Conservation (phyloP, 2,113 vertebrate species). For the Ctenomys sociabilis region DNA sequence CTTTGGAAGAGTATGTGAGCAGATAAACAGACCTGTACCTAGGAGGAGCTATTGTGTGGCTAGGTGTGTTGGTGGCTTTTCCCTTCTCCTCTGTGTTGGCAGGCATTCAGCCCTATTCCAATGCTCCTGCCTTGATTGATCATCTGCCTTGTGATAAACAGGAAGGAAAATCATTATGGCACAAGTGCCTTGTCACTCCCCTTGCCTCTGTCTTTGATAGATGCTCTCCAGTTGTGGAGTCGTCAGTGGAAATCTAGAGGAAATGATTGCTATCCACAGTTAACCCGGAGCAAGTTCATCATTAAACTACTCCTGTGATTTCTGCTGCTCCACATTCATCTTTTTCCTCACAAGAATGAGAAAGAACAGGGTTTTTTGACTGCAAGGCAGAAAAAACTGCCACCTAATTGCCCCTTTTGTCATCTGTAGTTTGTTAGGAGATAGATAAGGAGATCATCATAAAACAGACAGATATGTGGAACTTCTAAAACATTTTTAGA, state of each 20-base stretch:
- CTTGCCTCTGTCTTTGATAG: conserved; percentile 73
- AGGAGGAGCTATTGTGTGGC: accelerated
- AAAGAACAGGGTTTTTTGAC: conserved; percentile 47
- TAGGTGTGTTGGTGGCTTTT: background rate
- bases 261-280: conserved; percentile 73
- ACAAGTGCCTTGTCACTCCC: conserved; percentile 72
- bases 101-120: background rate
- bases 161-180: conserved; percentile 82
- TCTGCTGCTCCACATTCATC: conserved; percentile 60
- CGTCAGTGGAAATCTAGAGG: conserved; percentile 68
- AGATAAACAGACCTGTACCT: background rate
- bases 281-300: conserved; percentile 71
- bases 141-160: conserved; percentile 75
- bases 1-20: background rate
- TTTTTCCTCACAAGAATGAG: conserved; percentile 18
- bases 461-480: background rate
- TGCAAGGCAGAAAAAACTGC: conserved; percentile 21
- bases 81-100: background rate
- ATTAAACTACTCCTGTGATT: conserved; percentile 63
- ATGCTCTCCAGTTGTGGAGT: conserved; percentile 70
- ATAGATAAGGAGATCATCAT: background rate
- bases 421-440: background rate
- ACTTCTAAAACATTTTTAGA: background rate
- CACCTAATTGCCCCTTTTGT: background rate
- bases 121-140: conserved; percentile 57